These are phyloP conservation scores for Chelmon rostratus DNA, from an alignment of 2,797 vertebrate species.

Conservation along the genomic window DNA sequence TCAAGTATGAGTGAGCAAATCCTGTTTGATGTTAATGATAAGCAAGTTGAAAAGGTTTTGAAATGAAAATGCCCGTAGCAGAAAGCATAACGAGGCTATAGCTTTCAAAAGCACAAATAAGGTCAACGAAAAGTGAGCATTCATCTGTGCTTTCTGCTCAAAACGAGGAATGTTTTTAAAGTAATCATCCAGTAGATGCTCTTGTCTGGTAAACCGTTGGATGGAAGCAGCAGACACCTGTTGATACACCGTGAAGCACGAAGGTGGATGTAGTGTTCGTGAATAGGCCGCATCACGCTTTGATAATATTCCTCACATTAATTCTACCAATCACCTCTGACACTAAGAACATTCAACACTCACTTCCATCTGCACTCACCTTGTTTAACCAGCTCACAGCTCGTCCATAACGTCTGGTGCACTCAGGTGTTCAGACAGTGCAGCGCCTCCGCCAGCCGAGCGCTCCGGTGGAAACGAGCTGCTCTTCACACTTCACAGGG, in stretches of 20 bases:
- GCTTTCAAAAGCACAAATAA: neutral
- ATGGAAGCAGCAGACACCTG: too few species aligned
- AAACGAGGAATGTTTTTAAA: too few species aligned
- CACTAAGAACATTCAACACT: too few species aligned
- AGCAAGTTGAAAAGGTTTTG: slow-evolving; percentile 34
- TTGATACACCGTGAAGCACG: too few species aligned
- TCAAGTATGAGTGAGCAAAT: slow-evolving; percentile 35
- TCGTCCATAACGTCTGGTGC: neutral
- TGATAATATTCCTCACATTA: too few species aligned
- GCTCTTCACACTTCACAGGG: slow-evolving; percentile 12
- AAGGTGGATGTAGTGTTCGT: too few species aligned
- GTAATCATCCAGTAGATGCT: too few species aligned
- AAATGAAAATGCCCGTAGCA: slow-evolving; percentile 49
- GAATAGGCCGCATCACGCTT: too few species aligned
- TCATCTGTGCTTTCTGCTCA: too few species aligned
- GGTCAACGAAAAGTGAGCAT: neutral
- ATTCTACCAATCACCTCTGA: too few species aligned
- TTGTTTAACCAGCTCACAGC: neutral
- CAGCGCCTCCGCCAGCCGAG: neutral
- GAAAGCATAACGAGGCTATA: slow-evolving; percentile 16
- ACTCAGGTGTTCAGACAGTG: neutral
- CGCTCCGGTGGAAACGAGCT: slow-evolving; percentile 1
- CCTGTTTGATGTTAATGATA: slow-evolving; percentile 28
- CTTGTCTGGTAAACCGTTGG: too few species aligned
- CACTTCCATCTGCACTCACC: too few species aligned